Percentiles rank a stretch among this genome's conserved stretches.
These are phyloP conservation scores for Coracopsis vasa DNA, from an alignment of 2,113 vertebrate genomes.

Conservation along the genomic window DNA sequence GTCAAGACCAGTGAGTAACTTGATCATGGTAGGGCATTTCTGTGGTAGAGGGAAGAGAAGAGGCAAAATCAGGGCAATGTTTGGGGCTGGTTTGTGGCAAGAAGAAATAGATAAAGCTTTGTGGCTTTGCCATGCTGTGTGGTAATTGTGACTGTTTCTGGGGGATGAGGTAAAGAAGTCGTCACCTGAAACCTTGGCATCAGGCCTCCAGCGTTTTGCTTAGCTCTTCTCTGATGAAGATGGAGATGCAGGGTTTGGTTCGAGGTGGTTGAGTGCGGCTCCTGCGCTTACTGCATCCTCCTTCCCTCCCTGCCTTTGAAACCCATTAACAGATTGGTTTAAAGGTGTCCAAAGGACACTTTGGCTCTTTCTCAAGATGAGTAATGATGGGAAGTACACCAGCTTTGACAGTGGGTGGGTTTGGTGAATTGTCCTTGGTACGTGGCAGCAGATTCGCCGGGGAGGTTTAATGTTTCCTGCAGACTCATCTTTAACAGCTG, in stretches of 20 bases:
- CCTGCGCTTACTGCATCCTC: not conserved
- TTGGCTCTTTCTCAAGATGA: not conserved
- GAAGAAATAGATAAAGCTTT: not conserved
- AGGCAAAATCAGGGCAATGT: not conserved
- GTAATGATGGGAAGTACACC: not conserved
- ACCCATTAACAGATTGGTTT: not conserved
- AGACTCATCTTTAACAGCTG: fast-evolving
- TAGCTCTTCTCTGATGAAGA: not conserved
- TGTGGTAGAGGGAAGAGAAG: not conserved
- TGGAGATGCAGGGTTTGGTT: not conserved
- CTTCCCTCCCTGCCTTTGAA: not conserved
- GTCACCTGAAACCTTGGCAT: not conserved
- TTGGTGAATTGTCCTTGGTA: not conserved
- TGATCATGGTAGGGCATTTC: not conserved
- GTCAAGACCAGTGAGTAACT: not conserved
- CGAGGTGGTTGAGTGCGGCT: fast-evolving
- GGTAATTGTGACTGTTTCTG: not conserved
- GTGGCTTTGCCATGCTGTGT: not conserved
- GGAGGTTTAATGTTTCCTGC: not conserved
- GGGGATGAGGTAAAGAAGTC: not conserved
- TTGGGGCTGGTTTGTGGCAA: not conserved
- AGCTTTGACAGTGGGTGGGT: not conserved
- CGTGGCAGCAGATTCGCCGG: not conserved
- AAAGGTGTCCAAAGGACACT: not conserved
- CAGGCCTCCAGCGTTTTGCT: not conserved